phyloP scores from a whole-genome alignment of 1,140 invertebrate species.

The Aphis craccivora region DNA sequence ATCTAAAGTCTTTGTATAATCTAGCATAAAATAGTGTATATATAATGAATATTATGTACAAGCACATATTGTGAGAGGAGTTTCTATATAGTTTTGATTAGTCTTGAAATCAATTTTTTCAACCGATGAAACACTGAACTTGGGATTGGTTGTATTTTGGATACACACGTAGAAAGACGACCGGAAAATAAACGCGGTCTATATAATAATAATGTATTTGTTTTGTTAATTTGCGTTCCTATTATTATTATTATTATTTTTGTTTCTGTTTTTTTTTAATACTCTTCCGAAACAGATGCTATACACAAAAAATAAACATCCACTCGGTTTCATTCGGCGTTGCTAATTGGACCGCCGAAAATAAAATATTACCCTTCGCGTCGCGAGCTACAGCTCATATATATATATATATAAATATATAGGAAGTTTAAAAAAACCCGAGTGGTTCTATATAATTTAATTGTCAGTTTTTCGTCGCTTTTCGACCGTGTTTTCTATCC shows the following conservation, averaged over 20 bases:
- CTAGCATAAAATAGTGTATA: neutral
- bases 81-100: neutral
- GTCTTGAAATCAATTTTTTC: neutral
- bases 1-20: neutral
- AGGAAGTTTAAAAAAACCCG: neutral
- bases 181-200: neutral
- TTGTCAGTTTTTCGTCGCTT: neutral
- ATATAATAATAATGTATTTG: neutral
- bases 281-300: neutral
- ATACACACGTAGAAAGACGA: too few relatives aligned
- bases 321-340: neutral
- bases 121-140: neutral
- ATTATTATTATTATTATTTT: neutral
- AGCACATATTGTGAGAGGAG: neutral
- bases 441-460: conserved; percentile 22
- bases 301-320: neutral
- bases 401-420: neutral
- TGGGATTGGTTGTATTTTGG: neutral
- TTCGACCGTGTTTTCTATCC: neutral
- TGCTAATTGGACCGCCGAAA: conserved; percentile 28
- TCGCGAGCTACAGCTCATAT: neutral
- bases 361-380: conserved; percentile 21
- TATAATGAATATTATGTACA: neutral
- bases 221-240: neutral
- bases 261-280: neutral